These are phyloP conservation scores for Myotis yumanensis DNA, from an alignment of 2,113 vertebrate species.

Conservation along the genomic window DNA sequence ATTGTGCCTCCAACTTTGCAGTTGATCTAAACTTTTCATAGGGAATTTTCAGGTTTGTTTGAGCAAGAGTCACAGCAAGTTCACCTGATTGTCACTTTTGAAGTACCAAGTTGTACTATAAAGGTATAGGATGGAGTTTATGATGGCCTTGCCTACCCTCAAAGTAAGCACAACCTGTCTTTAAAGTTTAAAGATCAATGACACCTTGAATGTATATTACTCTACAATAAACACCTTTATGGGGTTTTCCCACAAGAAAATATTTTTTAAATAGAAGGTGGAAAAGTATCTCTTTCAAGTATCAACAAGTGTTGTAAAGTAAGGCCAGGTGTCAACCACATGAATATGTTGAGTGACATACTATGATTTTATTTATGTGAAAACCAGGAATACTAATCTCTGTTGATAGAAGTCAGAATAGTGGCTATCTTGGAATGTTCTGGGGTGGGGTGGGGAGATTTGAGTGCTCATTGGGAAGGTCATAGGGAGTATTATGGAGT, in stretches of 20 bases:
- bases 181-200: constrained; percentile 53
- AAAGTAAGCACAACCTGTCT: constrained; percentile 11
- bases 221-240: constrained; percentile 27
- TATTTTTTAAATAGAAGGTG: not conserved
- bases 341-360: not conserved
- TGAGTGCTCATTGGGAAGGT: not conserved
- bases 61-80: not conserved
- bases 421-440: not conserved
- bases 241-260: constrained; percentile 12
- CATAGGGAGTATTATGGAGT: not conserved
- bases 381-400: not conserved
- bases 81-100: not conserved
- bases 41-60: not conserved
- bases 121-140: not conserved
- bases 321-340: not conserved
- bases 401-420: not conserved
- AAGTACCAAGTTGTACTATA: not conserved
- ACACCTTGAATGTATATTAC: not conserved
- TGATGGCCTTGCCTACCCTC: not conserved
- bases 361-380: not conserved
- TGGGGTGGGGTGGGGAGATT: not conserved
- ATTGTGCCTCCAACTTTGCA: not conserved
- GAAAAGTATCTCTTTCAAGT: constrained; percentile 32
- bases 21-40: not conserved
- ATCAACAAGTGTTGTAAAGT: constrained; percentile 19